These are phyloP conservation scores for Phaenicophaeus curvirostris DNA, from an alignment of 2,797 vertebrate species.

Conservation along the genomic window DNA sequence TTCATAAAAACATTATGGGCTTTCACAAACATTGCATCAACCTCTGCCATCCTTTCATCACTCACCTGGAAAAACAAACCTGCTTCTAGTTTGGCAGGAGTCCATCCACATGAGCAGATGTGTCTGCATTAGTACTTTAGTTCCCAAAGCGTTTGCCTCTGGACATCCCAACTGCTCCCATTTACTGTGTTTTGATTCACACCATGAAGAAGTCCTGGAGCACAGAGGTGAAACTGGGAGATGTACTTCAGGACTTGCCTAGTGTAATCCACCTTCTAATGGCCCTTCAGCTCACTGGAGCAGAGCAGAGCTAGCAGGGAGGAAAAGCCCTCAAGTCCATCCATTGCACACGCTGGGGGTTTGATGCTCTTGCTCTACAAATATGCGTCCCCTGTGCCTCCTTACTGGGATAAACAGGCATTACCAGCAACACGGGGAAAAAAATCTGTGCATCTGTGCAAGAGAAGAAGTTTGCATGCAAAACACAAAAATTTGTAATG, in stretches of 20 bases:
- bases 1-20: background rate
- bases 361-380: background rate
- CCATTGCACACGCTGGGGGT: accelerated
- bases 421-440: background rate
- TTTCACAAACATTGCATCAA: background rate
- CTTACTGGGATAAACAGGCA: background rate
- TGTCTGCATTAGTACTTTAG: background rate
- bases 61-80: background rate
- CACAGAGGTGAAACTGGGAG: background rate
- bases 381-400: background rate
- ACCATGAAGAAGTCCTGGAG: background rate
- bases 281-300: background rate
- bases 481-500: background rate
- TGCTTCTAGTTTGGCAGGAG: background rate
- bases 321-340: background rate
- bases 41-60: background rate
- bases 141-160: accelerated
- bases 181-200: background rate
- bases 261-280: background rate
- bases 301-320: background rate
- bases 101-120: background rate
- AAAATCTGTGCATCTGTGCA: background rate
- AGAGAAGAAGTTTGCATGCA: background rate
- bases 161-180: background rate
- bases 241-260: background rate